Evolutionary conservation across 2,888 invertebrate genomes (phyloP), one percentile per base, ranked within the genome.

Genomic region (Ophion costatus): DNA sequence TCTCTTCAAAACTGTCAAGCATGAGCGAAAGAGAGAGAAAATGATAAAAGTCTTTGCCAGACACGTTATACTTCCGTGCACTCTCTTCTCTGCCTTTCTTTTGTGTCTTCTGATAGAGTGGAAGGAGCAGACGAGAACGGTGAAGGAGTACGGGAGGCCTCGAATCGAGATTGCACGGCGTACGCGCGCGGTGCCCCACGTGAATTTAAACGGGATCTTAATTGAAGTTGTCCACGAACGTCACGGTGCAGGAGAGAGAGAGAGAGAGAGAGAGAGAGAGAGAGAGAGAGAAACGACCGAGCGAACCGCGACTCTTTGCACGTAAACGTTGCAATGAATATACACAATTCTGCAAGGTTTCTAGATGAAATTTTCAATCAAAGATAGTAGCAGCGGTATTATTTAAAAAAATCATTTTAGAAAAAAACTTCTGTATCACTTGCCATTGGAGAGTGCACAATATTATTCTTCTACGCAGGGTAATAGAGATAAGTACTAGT

Each of bases 131-230:
- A 56, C 33, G 14, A 57, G 59, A 14, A 45, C 45, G 67, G 38
- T 33, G 42, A 56, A 79, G 71, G 63, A 17, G 14, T 38, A 80
- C 42, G 45, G 57, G 57, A 63, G 64, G 79, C 24, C 66, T 67
- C 51, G 71, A 79, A 71, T 79, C 84, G 82, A 79, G 76, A 85
- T 82, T 85, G 79, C 76, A 71, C 51, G 79, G 76, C 59, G 80
- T 83, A 83, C 76, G 80, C 79, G 80, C 74, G 56, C 67, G 74
- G 73, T 59, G 61, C 78, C 73, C 69, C 78, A 69, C 78, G 83
- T 82, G 82, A 85, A 85, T 85, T 85, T 82, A 85, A 85, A 85
- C 85, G 85, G 85, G 85, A 85, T 85, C 76, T 85, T 85, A 85
- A 85, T 85, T 85, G 85, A 80, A 85, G 67, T 82, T 85, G 85